These are phyloP conservation scores for Sebastes minor DNA, from an alignment of 2,797 vertebrate species.

Conservation along the genomic window DNA sequence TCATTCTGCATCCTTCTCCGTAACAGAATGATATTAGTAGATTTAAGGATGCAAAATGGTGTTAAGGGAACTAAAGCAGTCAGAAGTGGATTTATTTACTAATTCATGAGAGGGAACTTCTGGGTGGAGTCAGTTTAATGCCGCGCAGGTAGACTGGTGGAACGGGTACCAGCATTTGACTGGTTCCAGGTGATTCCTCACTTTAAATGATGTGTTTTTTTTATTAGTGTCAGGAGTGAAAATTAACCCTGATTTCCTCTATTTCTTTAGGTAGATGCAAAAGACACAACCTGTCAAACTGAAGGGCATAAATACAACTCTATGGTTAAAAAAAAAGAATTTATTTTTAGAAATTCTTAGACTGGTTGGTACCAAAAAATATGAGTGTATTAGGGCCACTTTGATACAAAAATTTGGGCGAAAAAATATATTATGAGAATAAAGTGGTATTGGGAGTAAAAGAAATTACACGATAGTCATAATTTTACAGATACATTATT, in stretches of 20 bases:
- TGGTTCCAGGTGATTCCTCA: not conserved
- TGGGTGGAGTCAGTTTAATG: not conserved
- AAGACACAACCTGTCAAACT: not conserved
- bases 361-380: not conserved
- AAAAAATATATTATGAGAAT: not conserved
- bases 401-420: not conserved
- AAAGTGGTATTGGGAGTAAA: not conserved
- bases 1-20: constrained; percentile 1
- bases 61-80: constrained; percentile 4
- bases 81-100: not conserved
- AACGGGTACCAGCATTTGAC: too few relatives aligned
- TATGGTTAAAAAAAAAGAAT: not conserved
- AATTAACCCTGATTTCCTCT: not conserved
- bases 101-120: not conserved
- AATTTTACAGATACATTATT: not conserved
- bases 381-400: not conserved
- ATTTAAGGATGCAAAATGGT: constrained; percentile 11
- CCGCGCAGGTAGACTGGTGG: not conserved
- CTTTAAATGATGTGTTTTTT: not conserved
- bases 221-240: not conserved
- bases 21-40: not conserved
- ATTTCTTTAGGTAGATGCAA: not conserved
- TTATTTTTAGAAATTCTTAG: not conserved
- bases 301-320: not conserved
- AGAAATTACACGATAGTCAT: not conserved